Conservation (phyloP, 2,888 invertebrate species). For the Parnassius apollo region DNA sequence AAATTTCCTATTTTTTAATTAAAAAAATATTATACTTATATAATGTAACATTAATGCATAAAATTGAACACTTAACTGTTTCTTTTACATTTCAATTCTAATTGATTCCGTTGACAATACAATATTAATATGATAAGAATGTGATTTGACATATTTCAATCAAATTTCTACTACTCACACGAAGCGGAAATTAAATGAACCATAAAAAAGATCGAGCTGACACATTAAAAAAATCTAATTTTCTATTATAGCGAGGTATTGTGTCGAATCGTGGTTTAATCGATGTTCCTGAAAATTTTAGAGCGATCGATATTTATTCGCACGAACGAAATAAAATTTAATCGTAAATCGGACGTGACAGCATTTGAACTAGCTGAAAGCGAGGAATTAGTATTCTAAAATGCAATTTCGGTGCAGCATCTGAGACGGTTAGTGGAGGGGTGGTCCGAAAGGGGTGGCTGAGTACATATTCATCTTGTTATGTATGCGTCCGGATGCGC, state of each 20-base stretch:
- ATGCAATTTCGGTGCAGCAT: constrained; percentile 78
- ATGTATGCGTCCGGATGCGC: constrained; percentile 81
- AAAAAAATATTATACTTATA: too few species aligned
- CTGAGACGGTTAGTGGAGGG: constrained; percentile 53
- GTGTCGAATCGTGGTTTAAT: constrained; percentile 18
- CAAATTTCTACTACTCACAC: too few species aligned
- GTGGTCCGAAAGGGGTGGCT: constrained; percentile 67
- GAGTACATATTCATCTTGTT: constrained; percentile 80
- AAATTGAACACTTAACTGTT: too few species aligned
- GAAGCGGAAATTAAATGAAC: too few species aligned
- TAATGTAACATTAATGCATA: too few species aligned
- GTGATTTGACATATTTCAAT: too few species aligned
- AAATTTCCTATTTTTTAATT: too few species aligned
- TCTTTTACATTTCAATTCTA: too few species aligned
- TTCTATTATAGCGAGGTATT: constrained; percentile 5
- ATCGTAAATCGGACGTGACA: constrained; percentile 34
- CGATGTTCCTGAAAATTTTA: constrained; percentile 17
- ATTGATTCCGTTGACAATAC: too few species aligned
- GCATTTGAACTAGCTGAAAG: constrained; percentile 44
- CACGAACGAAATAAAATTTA: constrained; percentile 30
- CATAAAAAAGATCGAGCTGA: too few species aligned
- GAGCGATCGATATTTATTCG: constrained; percentile 24
- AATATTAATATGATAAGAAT: too few species aligned
- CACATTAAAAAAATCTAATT: constrained; percentile 1
- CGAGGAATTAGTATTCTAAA: constrained; percentile 75